phyloP scores from a whole-genome alignment of 2,888 invertebrate genomes.

The Pyralis farinalis region DNA sequence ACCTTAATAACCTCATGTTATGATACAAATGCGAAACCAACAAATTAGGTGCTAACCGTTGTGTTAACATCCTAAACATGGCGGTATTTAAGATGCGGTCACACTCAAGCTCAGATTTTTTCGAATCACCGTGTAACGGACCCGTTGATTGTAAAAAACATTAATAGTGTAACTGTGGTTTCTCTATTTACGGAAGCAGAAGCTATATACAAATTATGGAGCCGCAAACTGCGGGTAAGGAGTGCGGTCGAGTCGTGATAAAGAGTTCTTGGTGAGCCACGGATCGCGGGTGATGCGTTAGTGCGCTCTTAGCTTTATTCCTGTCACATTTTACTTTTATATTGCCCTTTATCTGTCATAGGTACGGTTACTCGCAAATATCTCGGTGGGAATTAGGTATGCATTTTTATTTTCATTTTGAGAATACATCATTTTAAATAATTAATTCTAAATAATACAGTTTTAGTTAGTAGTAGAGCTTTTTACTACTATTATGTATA shows the following conservation, averaged over 20 bases:
- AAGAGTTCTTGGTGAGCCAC: slow-evolving; percentile 23
- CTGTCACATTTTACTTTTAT: not conserved
- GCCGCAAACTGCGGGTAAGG: slow-evolving; percentile 50
- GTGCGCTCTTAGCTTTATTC: not conserved
- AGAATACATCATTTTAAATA: too few relatives aligned
- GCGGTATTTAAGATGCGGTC: slow-evolving; percentile 49
- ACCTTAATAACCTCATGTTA: too few relatives aligned
- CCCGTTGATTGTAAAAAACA: slow-evolving; percentile 51
- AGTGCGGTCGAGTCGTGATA: slow-evolving; percentile 48
- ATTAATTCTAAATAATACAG: too few relatives aligned
- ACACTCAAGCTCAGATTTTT: slow-evolving; percentile 29
- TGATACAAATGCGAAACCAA: too few relatives aligned
- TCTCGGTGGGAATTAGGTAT: too few relatives aligned
- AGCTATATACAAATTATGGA: slow-evolving; percentile 57
- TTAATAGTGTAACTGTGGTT: slow-evolving; percentile 70
- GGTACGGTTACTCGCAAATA: too few relatives aligned
- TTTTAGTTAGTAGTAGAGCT: too few relatives aligned
- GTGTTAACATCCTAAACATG: slow-evolving; percentile 9
- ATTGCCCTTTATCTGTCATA: too few relatives aligned
- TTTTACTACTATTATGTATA: too few relatives aligned
- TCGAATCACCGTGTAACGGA: slow-evolving; percentile 51
- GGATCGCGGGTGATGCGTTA: slow-evolving; percentile 8
- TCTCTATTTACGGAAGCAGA: slow-evolving; percentile 74
- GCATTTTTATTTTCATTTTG: too few relatives aligned
- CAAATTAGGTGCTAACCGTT: slow-evolving; percentile 12